Base-by-base conservation (phyloP, 2,888 invertebrate species). In the Agrotis puta region DNA sequence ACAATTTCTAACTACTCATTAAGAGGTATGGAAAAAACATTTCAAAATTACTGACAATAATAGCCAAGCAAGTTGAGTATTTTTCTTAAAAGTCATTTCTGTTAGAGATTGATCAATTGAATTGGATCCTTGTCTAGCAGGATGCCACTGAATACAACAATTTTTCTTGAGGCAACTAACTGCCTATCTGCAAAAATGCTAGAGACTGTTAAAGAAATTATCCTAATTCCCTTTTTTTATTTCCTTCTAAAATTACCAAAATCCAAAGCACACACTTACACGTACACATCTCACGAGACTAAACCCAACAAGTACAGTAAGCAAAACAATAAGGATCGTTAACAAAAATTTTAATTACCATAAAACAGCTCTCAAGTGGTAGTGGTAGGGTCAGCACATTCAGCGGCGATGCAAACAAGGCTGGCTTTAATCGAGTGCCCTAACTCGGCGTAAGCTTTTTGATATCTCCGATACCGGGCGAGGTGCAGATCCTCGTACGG, bases 281-380 rank as follows among this genome's bases (percentile, higher is more conserved):
- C n/a, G 27, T 18, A 62, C 65, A 67, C 79, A 70, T 74, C 70
- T 79, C 66, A 80, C 63, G 63, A 68, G 64, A 67, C 61, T 67
- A 82, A 67, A 51, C 66, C 64, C 64, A 74, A 82, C 75, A 67
- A 74, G 79, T 78, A 81, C 80, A 79, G 79, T 84, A 79, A 85
- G 76, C 79, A 83, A 83, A 84, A 84, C 81, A 83, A 86, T 81
- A 85, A 81, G 84, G 87, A 84, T 77, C 84, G 89, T 88, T 89
- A 87, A 74, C 90, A 90, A 92, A 91, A 92, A 88, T 89, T 89
- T 90, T 92, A 93, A 93, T 93, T 93, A 93, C 86, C 90, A 92
- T 93, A 93, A 93, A 93, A 88, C 88, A 90, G 88, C 88, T 88
- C 88, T 88, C 87, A 88, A 88, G 89, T 89, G 86, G 51, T 84